Base-by-base conservation (phyloP, 2,888 invertebrate species). In the Nezara viridula region DNA sequence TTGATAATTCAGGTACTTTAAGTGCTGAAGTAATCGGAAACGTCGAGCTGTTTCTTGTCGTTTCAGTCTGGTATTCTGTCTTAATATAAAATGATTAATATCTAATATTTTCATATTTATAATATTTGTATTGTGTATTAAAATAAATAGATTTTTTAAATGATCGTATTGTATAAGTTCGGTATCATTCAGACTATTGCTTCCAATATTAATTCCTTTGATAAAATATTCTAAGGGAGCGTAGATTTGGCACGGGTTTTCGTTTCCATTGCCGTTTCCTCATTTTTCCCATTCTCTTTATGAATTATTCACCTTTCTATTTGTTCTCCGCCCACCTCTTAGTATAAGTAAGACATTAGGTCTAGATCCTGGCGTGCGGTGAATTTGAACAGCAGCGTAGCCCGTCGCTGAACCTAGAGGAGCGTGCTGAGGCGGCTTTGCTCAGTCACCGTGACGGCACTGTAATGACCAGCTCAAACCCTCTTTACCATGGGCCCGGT, bases 261-360 rank as follows among this genome's bases (percentile, higher is more conserved):
- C 0, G 66, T 32, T 73, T 44, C n/a, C 32, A 32, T 73, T 37
- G 19, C 19, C 66, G 66, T 32, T 77, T 81, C n/a, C 81, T 44
- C 81, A 81, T 44, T 81, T 44, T 37, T 81, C 24, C 44, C 81
- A n/a, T 44, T 81, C 81, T 44, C 81, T 81, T 81, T n/a, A 81
- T 81, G 44, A 10, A 81, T 81, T 81, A 81, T 81, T 81, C 81
- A 81, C 24, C 14, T n/a, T 81, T 47, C 44, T 81, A 44, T 81
- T 40, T 44, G 66, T 37, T 7, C 32, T 24, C 81, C n/a, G 44
- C 81, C 81, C 81, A 81, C 81, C 44, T 44, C 44, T 44, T n/a
- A n/a, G 44, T 40, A n/a, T 5, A 81, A 81, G 44, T 81, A 47
- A 81, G 81, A 81, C 44, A 81, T 81, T 81, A 81, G 44, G 44